Base-by-base conservation (phyloP, 2,888 invertebrate genomes). In the Lobophora halterata region DNA sequence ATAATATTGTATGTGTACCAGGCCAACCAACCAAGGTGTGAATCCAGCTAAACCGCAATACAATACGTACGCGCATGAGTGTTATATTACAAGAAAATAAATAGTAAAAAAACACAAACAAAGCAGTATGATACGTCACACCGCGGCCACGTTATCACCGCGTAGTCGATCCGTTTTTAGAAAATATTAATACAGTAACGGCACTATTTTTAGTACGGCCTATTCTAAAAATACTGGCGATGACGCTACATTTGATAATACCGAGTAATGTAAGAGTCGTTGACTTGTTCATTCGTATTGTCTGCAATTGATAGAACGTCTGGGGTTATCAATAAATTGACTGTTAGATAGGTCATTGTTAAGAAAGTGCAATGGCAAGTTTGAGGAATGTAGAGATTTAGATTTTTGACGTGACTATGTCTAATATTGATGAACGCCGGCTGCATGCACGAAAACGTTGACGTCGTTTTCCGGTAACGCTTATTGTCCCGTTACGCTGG, bases 181-280 rank as follows among this genome's bases (percentile, higher is more conserved):
- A 87, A n/a, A 86, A 87, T 87, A 87, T 87, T 87, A 87, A 86
- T 86, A 83, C 85, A 81, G 82, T 86, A 81, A 87, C 65, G 75
- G 67, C 69, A 79, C 86, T 87, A 87, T 86, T 83, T 87, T 83
- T 87, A 87, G 87, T 80, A 54, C 72, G 76, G 77, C 79, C 85
- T 85, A 85, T 80, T 73, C 87, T 87, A 87, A 87, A 87, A 83
- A 86, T 87, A 87, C 71, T 32, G 65, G 62, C 50, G 71, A 71
- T 82, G 86, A 81, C 83, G 85, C 69, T 75, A 68, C 58, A 68
- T 72, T 78, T 81, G 86, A 86, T 85, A 86, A 80, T 81, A 74
- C 69, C 79, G 71, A 71, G 77, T 77, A 73, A 71, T 75, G 66
- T 70, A 62, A 58, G 58, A 67, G 85, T 83, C 87, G 79, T 80